Percentiles rank a stretch among this genome's conserved stretches.
Conservation (phyloP, 2,888 invertebrate genomes). For the Rhingia campestris region DNA sequence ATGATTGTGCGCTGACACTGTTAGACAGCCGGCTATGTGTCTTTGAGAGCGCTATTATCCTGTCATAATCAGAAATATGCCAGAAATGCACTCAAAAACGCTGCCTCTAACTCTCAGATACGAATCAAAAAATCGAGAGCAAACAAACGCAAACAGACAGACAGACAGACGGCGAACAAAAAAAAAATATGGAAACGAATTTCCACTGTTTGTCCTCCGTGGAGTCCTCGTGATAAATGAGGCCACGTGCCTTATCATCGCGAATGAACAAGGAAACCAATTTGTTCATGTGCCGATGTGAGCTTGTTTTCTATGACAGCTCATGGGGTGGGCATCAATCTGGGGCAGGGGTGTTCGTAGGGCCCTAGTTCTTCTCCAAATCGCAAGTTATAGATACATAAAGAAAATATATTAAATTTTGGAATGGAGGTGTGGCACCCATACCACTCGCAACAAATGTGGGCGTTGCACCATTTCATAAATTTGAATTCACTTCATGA, state of each 20-base stretch:
- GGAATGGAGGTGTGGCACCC: constrained; percentile 43
- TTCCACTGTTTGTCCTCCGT: constrained; percentile 31
- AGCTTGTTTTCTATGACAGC: constrained; percentile 58
- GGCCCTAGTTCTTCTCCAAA: constrained; percentile 21
- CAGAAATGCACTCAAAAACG: constrained; percentile 37
- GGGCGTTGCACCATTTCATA: constrained; percentile 51
- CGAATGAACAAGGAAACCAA: constrained; percentile 67
- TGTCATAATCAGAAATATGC: constrained; percentile 68
- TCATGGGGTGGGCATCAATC: constrained; percentile 57
- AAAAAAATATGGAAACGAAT: constrained; percentile 10
- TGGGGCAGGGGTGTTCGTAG: constrained; percentile 16
- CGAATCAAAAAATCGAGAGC: constrained; percentile 41
- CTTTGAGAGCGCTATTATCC: constrained; percentile 54
- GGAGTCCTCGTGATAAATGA: constrained; percentile 78
- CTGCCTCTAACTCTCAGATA: constrained; percentile 5
- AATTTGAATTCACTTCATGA: constrained; percentile 73
- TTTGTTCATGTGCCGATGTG: constrained; percentile 60
- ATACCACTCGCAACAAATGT: constrained; percentile 32
- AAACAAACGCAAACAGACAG: constrained; percentile 36
- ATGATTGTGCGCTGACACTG: constrained; percentile 10
- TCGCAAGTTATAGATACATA: not conserved
- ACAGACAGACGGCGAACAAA: constrained; percentile 8
- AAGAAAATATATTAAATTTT: constrained; percentile 6
- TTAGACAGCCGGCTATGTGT: constrained; percentile 10
- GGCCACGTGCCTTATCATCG: constrained; percentile 81